Conservation (phyloP, 2,113 vertebrate species). For the Callipepla californica region DNA sequence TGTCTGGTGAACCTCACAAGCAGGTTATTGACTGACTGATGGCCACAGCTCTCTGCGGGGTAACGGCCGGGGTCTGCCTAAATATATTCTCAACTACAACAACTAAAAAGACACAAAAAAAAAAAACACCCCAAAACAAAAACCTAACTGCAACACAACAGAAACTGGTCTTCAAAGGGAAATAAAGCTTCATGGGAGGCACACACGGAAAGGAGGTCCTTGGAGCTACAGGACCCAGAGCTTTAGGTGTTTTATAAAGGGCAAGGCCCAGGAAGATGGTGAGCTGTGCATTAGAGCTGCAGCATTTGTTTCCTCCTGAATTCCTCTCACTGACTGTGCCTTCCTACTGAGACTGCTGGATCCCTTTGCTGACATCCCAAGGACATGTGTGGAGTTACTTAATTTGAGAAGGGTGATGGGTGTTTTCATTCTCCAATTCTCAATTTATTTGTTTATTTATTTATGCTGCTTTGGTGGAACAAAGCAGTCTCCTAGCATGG, state of each 20-base stretch:
- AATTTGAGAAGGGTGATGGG: neutral
- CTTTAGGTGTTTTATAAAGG: constrained; percentile 58
- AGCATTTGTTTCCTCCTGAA: neutral
- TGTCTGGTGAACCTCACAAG: constrained; percentile 77
- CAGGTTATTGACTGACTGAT: constrained; percentile 74
- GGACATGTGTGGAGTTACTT: accelerated
- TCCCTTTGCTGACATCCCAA: neutral
- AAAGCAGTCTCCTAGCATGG: constrained; percentile 20
- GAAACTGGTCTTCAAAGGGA: constrained; percentile 65
- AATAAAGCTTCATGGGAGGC: constrained; percentile 68
- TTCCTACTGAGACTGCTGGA: neutral
- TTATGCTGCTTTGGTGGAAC: constrained; percentile 38
- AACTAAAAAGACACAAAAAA: neutral
- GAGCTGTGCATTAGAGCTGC: constrained; percentile 36
- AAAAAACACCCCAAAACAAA: neutral
- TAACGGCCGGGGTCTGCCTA: constrained; percentile 67
- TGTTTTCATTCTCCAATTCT: neutral
- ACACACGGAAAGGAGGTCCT: constrained; percentile 54
- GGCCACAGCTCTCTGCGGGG: constrained; percentile 68
- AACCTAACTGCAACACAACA: neutral
- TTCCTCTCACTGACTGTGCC: constrained; percentile 28
- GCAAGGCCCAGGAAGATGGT: constrained; percentile 31
- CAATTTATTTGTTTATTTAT: constrained; percentile 45
- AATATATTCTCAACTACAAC: constrained; percentile 67
- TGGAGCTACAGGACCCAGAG: constrained; percentile 54